Evolutionary conservation across 2,888 invertebrate genomes (phyloP).

Genomic region (Acheta domesticus): DNA sequence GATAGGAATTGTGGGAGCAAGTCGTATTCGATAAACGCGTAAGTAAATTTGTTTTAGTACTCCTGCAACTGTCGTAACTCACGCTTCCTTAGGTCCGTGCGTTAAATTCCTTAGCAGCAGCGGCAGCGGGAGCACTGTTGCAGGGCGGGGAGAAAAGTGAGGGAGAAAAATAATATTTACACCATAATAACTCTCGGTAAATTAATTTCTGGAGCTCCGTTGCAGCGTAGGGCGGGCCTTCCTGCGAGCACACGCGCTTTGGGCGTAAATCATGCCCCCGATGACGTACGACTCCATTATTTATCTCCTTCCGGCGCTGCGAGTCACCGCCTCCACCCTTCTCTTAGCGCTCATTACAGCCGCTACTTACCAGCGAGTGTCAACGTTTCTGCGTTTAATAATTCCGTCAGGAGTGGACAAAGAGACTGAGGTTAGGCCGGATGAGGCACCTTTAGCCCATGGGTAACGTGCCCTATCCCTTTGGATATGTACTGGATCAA

Average conservation of each 20-base stretch:
- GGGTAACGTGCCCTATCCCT: too few species aligned
- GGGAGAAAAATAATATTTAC: conserved; percentile 11
- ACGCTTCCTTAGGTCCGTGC: too few species aligned
- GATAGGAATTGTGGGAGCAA: not conserved
- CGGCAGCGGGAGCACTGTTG: too few species aligned
- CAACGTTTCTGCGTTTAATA: not conserved
- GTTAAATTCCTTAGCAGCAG: too few species aligned
- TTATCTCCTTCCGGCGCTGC: not conserved
- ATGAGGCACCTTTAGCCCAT: too few species aligned
- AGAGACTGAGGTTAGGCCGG: not conserved
- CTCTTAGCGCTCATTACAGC: not conserved
- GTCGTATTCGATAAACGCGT: not conserved
- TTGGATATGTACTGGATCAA: too few species aligned
- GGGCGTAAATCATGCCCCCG: not conserved
- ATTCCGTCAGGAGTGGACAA: not conserved
- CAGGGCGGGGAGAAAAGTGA: too few species aligned
- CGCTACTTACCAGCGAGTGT: conserved; percentile 10
- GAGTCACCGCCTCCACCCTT: not conserved
- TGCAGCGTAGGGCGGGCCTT: not conserved
- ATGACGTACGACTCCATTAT: conserved; percentile 11
- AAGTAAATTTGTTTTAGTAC: not conserved
- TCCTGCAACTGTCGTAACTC: not conserved
- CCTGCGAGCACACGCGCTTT: not conserved
- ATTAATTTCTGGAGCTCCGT: conserved; percentile 1
- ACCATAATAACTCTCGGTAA: conserved; percentile 11